These are phyloP conservation scores for Glyphotaelius pellucidus DNA, from an alignment of 2,888 invertebrate species.

Conservation along the genomic window DNA sequence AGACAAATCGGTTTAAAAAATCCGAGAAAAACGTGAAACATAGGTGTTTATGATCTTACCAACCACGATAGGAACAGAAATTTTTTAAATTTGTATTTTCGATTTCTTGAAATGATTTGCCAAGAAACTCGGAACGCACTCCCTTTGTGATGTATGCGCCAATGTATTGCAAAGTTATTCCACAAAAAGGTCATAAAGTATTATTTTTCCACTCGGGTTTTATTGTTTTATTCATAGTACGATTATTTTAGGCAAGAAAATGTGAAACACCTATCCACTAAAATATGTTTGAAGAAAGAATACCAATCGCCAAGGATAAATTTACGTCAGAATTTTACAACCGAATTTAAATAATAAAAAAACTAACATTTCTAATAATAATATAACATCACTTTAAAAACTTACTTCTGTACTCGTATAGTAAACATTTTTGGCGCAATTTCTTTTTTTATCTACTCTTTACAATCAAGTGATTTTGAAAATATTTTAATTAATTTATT, in stretches of 20 bases:
- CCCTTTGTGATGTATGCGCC: neutral
- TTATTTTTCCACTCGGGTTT: conserved; percentile 35
- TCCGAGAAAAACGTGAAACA: neutral
- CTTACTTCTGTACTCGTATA: too few species aligned
- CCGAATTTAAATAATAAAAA: neutral
- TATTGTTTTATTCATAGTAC: conserved; percentile 52
- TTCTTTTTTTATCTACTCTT: too few species aligned
- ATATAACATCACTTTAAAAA: too few species aligned
- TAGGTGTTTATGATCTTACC: neutral
- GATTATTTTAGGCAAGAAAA: conserved; percentile 37
- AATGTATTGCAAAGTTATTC: conserved; percentile 24
- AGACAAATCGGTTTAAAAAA: neutral
- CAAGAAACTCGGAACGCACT: neutral
- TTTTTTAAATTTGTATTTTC: too few species aligned
- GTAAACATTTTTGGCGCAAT: too few species aligned
- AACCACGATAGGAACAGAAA: too few species aligned
- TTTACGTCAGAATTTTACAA: neutral
- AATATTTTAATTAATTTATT: too few species aligned
- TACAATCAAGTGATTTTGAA: too few species aligned
- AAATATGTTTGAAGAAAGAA: neutral
- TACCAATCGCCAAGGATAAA: neutral
- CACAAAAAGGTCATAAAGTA: conserved; percentile 44
- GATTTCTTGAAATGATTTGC: neutral
- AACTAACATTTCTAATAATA: neutral
- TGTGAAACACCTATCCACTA: conserved; percentile 9